Evolutionary conservation across 1,140 invertebrate genomes (phyloP), one percentile per base, ranked within the genome.

Genomic region (Caenorhabditis brenneri): DNA sequence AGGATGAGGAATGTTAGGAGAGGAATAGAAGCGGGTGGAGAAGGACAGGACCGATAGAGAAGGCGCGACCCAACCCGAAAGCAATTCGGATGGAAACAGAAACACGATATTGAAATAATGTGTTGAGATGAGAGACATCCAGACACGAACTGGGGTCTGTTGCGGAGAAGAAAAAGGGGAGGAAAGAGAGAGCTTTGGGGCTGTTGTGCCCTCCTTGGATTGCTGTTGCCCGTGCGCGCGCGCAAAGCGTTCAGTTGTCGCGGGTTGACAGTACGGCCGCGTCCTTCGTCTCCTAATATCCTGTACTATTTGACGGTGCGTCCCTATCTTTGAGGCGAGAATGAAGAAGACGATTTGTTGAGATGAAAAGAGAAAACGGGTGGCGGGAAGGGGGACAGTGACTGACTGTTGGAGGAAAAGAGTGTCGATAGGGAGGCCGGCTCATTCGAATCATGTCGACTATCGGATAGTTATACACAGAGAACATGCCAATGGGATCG

Each of bases 11-110:
- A 74, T 74, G 65, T 74, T 12, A 12, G 27, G 24, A 51, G 22
- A 51, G 49, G 22, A 51, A 58, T 7, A 74, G 27, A 31, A 27
- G 29, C n/a, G 46, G 58, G 24, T 4, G 31, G 29, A 58, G 24
- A 15, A 65, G 58, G 58, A 65, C 58, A 65, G 58, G 58, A 74
- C 65, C 65, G 65, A 74, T 74, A 36, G 65, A 74, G 65, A 65
- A 10, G 27, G 22, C 22, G 31, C 29, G 58, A 39, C 65, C 65
- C 65, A 74, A 74, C 22, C 33, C n/a, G 65, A 39, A 55, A 55
- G 53, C 53, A 55, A 55, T 55, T 55, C 53, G 53, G 53, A 55
- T 55, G 53, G 53, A 55, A 55, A 55, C 53, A 55, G 53, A 55
- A 19, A 27, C 53, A 51, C 39, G 39, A 42, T 51, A 15, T 12